Conservation (phyloP, 2,797 vertebrate species). For the Nasua narica region DNA sequence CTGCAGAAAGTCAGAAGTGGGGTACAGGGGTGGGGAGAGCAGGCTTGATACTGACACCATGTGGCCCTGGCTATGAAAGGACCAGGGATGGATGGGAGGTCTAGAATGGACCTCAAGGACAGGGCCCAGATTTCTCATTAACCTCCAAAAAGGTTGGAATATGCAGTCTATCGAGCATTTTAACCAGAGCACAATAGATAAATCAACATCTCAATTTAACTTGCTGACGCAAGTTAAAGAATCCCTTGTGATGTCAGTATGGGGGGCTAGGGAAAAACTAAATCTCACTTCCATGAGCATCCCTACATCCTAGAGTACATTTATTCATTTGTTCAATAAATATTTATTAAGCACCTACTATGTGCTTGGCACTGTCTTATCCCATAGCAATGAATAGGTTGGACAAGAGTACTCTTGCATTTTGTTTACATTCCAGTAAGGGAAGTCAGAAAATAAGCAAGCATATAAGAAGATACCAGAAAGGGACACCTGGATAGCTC, state of each 20-base stretch:
- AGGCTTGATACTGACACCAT: neutral
- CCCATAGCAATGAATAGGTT: neutral
- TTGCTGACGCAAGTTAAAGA: neutral
- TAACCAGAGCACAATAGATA: neutral
- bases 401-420: neutral
- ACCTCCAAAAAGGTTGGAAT: neutral
- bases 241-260: neutral
- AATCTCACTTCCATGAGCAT: neutral
- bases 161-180: neutral
- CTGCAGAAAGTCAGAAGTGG: neutral
- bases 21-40: fast-evolving
- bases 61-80: neutral
- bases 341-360: neutral
- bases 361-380: neutral
- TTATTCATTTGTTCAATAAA: neutral
- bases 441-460: neutral
- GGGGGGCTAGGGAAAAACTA: neutral
- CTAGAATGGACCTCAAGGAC: neutral
- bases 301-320: neutral
- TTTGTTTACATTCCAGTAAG: neutral
- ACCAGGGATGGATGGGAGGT: neutral
- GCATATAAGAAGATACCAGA: neutral
- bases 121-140: neutral
- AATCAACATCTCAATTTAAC: neutral
- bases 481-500: neutral